These are phyloP conservation scores for Hypotaenidia philippensis DNA, from an alignment of 2,797 vertebrate species.

Conservation along the genomic window DNA sequence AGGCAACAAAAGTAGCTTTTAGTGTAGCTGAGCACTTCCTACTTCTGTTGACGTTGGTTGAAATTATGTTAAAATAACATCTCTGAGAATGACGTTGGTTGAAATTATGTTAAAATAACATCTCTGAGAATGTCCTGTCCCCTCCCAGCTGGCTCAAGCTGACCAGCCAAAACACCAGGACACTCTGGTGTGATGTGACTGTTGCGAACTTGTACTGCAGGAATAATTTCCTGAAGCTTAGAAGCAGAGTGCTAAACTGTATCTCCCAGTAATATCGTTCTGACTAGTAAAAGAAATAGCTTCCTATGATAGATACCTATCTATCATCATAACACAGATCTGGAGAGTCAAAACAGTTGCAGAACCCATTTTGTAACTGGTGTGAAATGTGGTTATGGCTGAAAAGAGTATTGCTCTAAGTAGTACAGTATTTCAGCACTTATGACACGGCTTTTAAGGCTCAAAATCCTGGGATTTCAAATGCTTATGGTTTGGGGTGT, in stretches of 20 bases:
- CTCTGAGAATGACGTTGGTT: not conserved
- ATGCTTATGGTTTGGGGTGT: not conserved
- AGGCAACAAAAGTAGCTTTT: not conserved
- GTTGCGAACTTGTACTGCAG: not conserved
- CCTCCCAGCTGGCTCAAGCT: not conserved
- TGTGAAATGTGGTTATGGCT: not conserved
- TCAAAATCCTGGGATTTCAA: slow-evolving; percentile 17
- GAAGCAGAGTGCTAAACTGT: not conserved
- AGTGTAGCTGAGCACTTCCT: not conserved
- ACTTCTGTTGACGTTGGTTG: not conserved
- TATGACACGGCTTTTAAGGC: not conserved
- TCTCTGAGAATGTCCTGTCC: not conserved
- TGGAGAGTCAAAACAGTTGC: not conserved
- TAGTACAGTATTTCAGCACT: not conserved
- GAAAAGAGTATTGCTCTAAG: not conserved
- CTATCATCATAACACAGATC: not conserved
- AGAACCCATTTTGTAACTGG: not conserved
- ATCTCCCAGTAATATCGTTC: not conserved
- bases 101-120: not conserved
- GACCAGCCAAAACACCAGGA: not conserved
- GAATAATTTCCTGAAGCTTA: not conserved
- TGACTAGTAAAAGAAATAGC: not conserved
- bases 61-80: not conserved
- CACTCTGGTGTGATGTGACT: not conserved
- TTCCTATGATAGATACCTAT: not conserved